Conservation (phyloP, 1,140 invertebrate species). For the Caenorhabditis elegans region DNA sequence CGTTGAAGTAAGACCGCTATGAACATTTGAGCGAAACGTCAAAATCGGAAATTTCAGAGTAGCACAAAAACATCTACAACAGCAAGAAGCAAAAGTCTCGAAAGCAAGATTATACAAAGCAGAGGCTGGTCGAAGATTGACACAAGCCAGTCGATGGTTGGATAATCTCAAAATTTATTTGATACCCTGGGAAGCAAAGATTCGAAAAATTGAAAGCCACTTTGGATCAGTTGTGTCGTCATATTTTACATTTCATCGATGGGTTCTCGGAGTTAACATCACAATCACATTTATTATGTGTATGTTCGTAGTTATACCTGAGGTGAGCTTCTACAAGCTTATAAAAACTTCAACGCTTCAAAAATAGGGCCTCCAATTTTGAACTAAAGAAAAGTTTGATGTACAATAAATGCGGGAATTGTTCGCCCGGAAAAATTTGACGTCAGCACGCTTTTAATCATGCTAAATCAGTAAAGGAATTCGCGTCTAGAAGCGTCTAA, state of each 20-base stretch:
- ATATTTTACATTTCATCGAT: slow-evolving; percentile 91
- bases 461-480: too few species aligned
- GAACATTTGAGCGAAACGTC: background rate
- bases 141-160: slow-evolving; percentile 79
- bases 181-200: slow-evolving; percentile 88
- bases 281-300: slow-evolving; percentile 80
- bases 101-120: slow-evolving; percentile 45
- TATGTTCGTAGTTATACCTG: slow-evolving; percentile 86
- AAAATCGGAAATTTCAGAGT: slow-evolving; percentile 39
- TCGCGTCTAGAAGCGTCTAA: too few species aligned
- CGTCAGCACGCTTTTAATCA: too few species aligned
- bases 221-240: slow-evolving; percentile 95
- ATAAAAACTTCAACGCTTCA: too few species aligned
- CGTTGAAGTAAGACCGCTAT: slow-evolving; percentile 70
- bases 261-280: slow-evolving; percentile 93
- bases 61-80: slow-evolving; percentile 50
- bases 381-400: too few species aligned
- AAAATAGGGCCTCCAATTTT: too few species aligned
- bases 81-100: slow-evolving; percentile 54
- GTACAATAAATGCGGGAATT: too few species aligned
- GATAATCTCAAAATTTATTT: slow-evolving; percentile 81
- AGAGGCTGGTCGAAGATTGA: slow-evolving; percentile 71
- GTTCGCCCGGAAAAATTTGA: too few species aligned
- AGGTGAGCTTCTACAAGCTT: too few species aligned
- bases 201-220: slow-evolving; percentile 94